Evolutionary conservation across 2,113 vertebrate species (phyloP), one percentile per base, ranked within the genome.

Genomic region (Glareola pratincola): DNA sequence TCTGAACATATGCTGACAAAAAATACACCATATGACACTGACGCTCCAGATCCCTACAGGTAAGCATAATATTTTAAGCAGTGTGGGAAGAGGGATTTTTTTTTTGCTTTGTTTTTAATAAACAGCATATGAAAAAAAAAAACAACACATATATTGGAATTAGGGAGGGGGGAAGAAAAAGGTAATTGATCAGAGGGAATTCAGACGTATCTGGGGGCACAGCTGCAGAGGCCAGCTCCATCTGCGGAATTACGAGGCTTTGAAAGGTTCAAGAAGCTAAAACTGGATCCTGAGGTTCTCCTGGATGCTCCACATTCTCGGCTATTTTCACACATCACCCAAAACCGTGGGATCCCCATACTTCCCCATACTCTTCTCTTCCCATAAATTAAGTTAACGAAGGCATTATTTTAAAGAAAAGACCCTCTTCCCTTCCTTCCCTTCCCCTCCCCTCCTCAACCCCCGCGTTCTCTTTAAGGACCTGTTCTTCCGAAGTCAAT

Each of bases 401-500:
- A 97, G 88, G 54, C 81, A 86, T 64, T 90, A 86, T 87, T 81
- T 81, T 53, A 81, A 91, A 51, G 51, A 63, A 85, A 57, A 74
- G 43, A 60, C 4, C 11, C 19, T 11, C 9, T 79, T 32, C 76
- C 15, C 26, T 39, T 51, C 15, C 29, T 39, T 56, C 14, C 17
- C 32, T n/a, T n/a, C n/a, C n/a, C n/a, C n/a, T n/a, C 47, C 50
- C 21, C 54, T 60, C 67, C 26, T 19, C 43, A 85, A 12, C 27
- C 48, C 26, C 41, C 21, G 29, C 32, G 30, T 74, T 86, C 74
- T 95, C 96, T 98, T 89, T 93, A 92, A 92, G 96, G 87, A 88
- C 78, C 79, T 74, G 78, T 96, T 97, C 97, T 97, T 97, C 96
- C 96, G 91, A 96, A 98, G 97, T 97, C 98, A 98, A 98, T 94